Percentiles rank a stretch among this genome's conserved stretches.
Evolutionary conservation across 2,888 invertebrate species (phyloP).

Genomic region (Therioaphis trifolii): DNA sequence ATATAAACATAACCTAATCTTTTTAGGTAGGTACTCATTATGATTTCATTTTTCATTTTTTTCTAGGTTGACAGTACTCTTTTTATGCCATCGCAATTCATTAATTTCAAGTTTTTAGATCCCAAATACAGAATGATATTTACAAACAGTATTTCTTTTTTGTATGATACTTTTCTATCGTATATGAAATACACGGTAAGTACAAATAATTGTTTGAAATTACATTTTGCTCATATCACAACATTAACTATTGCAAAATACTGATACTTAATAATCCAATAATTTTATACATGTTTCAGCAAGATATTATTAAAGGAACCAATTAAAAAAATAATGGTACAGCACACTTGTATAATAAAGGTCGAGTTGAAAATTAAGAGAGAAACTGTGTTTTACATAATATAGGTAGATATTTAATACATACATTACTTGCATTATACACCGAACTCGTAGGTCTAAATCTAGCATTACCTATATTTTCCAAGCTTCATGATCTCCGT

Average conservation of each 20-base stretch:
- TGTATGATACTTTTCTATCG: constrained; percentile 90
- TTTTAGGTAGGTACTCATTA: background rate
- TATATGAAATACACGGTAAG: constrained; percentile 75
- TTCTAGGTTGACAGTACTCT: constrained; percentile 86
- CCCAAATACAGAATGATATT: constrained; percentile 87
- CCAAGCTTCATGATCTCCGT: no score
- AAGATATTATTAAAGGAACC: constrained; percentile 46
- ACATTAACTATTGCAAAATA: no score
- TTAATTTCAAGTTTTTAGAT: constrained; percentile 89
- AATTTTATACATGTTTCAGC: constrained; percentile 33
- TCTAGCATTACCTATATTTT: no score
- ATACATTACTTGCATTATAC: no score
- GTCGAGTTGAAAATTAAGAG: no score
- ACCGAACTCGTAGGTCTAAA: no score
- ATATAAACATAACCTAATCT: constrained; percentile 31
- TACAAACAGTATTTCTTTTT: constrained; percentile 84
- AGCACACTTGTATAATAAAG: no score
- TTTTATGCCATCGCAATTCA: constrained; percentile 94
- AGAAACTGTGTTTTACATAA: no score
- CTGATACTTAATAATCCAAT: background rate
- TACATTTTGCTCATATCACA: background rate
- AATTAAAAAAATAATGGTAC: no score
- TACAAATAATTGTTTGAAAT: constrained; percentile 16
- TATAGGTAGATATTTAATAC: no score
- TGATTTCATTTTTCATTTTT: background rate